Evolutionary conservation across 2,888 invertebrate genomes (phyloP), one percentile per base, ranked within the genome.

Genomic region (Pemphredon lugubris): DNA sequence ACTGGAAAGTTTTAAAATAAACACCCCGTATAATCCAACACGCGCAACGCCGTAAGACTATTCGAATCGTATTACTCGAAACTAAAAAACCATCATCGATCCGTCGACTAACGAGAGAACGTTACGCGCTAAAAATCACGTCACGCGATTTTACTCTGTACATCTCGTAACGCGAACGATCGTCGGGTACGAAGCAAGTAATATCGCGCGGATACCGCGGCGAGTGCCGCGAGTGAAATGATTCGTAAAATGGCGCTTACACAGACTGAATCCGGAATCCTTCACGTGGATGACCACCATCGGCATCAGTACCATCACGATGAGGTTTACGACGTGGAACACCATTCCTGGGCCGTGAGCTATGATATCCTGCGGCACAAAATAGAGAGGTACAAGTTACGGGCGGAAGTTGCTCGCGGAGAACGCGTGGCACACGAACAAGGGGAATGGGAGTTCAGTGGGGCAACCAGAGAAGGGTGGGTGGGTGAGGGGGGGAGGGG

Each of bases 231-330:
- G 58, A 44, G 53, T 54, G 73, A 82, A 81, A 82, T 69, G 73
- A 73, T 70, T 77, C 75, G 82, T 82, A 81, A 82, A 81, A 82
- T 77, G 77, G 69, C 57, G 91, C 91, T 92, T 92, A 95, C 96
- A 93, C 89, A 96, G 92, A 90, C 96, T 96, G 88, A 96, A 96
- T 73, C 94, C 93, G 71, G 92, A 90, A 50, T 94, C 94, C 90
- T 94, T 95, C 39, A 94, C 91, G 88, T 96, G 94, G 79, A 96
- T 93, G 18, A 95, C 93, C 59, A 95, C 93, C 90, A 96, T 94
- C 40, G 97, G 97, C 86, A 97, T 92, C 67, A 94, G 90, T 34
- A 97, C 93, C 83, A 96, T 92, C 72, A 94, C 93, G 63, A 95
- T 85, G 79, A 97, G 93, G 89, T 97, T 96, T 39, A 93, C 91